phyloP scores from a whole-genome alignment of 1,140 invertebrate species.

The Uloborus diversus region DNA sequence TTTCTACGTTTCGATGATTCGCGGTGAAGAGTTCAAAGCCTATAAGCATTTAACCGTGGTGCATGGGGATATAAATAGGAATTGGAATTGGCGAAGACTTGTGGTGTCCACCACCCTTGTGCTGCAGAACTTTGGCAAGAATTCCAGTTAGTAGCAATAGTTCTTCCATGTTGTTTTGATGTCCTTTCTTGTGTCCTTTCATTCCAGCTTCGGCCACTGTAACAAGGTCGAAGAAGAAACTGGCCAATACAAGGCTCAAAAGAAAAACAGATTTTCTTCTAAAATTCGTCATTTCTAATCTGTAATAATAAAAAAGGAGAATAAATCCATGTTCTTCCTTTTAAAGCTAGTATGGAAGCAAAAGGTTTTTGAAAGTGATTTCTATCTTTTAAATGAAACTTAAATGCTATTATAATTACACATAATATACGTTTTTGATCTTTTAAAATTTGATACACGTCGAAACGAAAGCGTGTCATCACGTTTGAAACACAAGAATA shows the following conservation, averaged over 20 bases:
- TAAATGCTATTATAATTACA: too few relatives aligned
- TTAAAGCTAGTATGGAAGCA: too few relatives aligned
- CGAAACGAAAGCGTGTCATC: too few relatives aligned
- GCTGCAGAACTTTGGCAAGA: slow-evolving; percentile 39
- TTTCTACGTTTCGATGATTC: too few relatives aligned
- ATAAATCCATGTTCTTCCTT: too few relatives aligned
- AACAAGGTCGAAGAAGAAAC: slow-evolving; percentile 4
- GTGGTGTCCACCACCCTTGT: not conserved
- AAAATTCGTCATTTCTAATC: not conserved
- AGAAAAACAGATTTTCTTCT: not conserved
- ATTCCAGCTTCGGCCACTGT: not conserved
- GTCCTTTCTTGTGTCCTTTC: not conserved
- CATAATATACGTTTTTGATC: too few relatives aligned
- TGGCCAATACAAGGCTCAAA: not conserved
- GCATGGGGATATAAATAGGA: slow-evolving; percentile 27
- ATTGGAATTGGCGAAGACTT: slow-evolving; percentile 30
- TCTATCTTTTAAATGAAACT: too few relatives aligned
- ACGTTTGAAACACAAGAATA: too few relatives aligned
- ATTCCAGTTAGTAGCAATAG: slow-evolving; percentile 36
- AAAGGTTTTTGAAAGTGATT: too few relatives aligned
- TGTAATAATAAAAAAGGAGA: slow-evolving; percentile 1
- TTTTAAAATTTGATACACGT: too few relatives aligned
- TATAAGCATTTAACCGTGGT: slow-evolving; percentile 17
- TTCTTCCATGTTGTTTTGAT: slow-evolving; percentile 43
- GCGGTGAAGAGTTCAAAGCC: too few relatives aligned